Conservation (phyloP, 2,888 invertebrate species). For the Listrodromus nycthemerus region DNA sequence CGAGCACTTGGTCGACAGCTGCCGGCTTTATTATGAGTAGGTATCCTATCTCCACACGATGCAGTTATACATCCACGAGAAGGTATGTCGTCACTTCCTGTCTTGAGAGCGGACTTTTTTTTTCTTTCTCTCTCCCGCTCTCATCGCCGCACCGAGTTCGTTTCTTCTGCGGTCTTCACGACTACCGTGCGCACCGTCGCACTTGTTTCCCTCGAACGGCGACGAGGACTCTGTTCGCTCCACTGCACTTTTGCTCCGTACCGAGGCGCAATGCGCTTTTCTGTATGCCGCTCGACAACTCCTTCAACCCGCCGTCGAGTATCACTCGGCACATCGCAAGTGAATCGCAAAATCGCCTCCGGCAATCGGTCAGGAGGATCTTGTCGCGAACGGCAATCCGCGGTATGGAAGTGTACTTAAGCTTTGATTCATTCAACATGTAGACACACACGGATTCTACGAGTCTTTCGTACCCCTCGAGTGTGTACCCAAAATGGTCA, state of each 20-base stretch:
- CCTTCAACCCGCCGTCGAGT: conserved; percentile 15
- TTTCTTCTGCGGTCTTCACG: conserved; percentile 42
- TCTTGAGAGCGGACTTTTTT: conserved; percentile 64
- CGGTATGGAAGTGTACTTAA: background rate
- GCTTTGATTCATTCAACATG: conserved; percentile 29
- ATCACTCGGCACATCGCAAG: background rate
- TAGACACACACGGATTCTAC: background rate
- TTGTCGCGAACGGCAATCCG: background rate
- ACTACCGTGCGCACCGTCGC: conserved; percentile 14
- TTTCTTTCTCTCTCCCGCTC: conserved; percentile 62
- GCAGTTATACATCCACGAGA: conserved; percentile 67
- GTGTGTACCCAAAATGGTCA: background rate
- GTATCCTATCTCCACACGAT: conserved; percentile 48
- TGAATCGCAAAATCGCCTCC: conserved; percentile 26
- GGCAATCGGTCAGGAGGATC: conserved; percentile 67
- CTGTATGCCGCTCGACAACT: background rate
- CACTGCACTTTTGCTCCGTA: conserved; percentile 48
- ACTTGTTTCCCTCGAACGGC: conserved; percentile 34
- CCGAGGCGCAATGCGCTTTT: conserved; percentile 11
- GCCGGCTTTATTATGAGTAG: conserved; percentile 70
- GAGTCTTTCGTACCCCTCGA: background rate
- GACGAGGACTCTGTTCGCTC: conserved; percentile 26
- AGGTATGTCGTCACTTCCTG: conserved; percentile 81
- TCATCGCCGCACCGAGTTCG: conserved; percentile 50
- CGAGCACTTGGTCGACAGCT: conserved; percentile 80